A percentile compares a stretch with the other conserved stretches of the same genome.
Conservation (phyloP, 2,888 invertebrate species). For the Morpho helenor region DNA sequence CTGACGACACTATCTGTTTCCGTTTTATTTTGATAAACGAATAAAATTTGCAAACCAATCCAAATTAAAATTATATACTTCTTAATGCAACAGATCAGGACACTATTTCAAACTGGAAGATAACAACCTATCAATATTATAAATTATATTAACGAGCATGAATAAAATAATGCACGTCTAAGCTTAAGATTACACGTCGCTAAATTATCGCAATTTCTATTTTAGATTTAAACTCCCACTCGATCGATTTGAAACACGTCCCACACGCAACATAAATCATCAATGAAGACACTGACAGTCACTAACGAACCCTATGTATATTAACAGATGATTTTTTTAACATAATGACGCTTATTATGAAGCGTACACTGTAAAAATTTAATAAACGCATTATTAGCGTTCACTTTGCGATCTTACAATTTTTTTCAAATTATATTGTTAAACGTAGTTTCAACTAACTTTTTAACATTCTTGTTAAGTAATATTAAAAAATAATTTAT, state of each 20-base stretch:
- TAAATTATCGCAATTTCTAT: constrained; percentile 34
- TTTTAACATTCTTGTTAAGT: too few species aligned
- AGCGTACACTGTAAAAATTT: too few species aligned
- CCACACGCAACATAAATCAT: constrained; percentile 49
- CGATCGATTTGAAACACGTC: constrained; percentile 52
- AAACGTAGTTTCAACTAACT: too few species aligned
- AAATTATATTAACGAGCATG: constrained; percentile 17
- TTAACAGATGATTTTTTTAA: neutral
- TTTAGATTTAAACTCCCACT: constrained; percentile 38
- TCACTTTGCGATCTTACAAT: too few species aligned
- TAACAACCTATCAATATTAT: constrained; percentile 15
- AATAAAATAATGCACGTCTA: constrained; percentile 19
- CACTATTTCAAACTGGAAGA: constrained; percentile 6
- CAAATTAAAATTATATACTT: too few species aligned
- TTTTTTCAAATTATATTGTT: too few species aligned
- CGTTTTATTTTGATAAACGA: too few species aligned
- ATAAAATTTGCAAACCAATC: too few species aligned
- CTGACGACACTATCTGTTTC: too few species aligned
- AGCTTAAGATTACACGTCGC: constrained; percentile 32
- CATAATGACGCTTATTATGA: neutral
- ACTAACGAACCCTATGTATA: constrained; percentile 61
- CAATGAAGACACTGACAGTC: constrained; percentile 59
- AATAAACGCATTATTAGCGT: too few species aligned
- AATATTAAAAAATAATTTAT: too few species aligned
- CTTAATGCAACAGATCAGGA: too few species aligned